Evolutionary conservation across 2,113 vertebrate species (phyloP).

Genomic region (Saguinus imperator): DNA sequence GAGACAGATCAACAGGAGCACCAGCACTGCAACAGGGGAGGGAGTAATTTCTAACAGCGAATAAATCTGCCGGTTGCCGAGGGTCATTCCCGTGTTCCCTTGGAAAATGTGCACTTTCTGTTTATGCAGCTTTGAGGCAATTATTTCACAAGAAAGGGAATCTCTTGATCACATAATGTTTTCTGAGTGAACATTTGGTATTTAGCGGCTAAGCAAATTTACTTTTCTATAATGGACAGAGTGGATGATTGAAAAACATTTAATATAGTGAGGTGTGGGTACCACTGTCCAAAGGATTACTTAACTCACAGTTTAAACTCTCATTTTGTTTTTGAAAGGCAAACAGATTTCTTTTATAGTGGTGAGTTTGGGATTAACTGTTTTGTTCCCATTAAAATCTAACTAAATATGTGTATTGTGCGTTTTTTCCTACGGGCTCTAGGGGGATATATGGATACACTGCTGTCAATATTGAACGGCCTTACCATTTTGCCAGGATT

Average conservation of each 20-base stretch:
- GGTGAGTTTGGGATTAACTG: constrained; percentile 26
- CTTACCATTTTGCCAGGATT: background rate
- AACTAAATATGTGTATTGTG: constrained; percentile 18
- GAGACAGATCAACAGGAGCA: background rate
- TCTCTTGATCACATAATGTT: constrained; percentile 69
- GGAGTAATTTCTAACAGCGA: background rate
- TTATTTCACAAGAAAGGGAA: constrained; percentile 64
- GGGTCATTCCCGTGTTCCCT: background rate
- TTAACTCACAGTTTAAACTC: constrained; percentile 58
- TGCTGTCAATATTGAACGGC: background rate
- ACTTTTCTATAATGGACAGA: constrained; percentile 59
- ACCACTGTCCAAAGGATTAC: constrained; percentile 34
- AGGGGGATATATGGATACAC: background rate
- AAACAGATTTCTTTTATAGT: constrained; percentile 43
- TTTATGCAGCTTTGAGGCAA: constrained; percentile 48
- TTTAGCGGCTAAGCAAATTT: constrained; percentile 70
- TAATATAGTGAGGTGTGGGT: constrained; percentile 38
- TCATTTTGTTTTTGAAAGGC: constrained; percentile 8
- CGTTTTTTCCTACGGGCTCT: background rate
- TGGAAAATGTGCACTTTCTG: constrained; percentile 33
- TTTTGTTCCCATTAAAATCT: constrained; percentile 31
- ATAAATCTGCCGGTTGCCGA: background rate
- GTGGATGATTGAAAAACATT: constrained; percentile 62
- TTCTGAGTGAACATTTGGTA: constrained; percentile 63
- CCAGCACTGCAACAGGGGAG: background rate